Evolutionary conservation across 92 coral and sea anemone genomes (phyloP).

Genomic region (Heteractis magnifica): DNA sequence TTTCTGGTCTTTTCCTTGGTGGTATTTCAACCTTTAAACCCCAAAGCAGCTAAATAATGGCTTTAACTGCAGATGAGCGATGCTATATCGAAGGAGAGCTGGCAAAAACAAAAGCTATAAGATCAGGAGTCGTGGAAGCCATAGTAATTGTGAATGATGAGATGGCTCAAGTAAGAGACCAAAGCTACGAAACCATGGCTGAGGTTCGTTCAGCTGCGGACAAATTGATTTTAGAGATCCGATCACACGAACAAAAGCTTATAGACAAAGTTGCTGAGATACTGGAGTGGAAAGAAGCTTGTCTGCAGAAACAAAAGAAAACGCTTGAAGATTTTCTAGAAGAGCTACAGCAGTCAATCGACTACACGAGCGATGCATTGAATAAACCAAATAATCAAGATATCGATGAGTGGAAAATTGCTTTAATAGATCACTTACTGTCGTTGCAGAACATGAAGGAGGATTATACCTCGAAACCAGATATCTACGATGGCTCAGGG

Average conservation of each 20-base stretch:
- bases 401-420: slow-evolving; percentile 30
- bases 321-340: slow-evolving; percentile 12
- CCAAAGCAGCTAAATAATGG: slow-evolving; percentile 6
- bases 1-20: background rate
- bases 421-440: slow-evolving; percentile 16
- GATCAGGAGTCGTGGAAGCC: slow-evolving; percentile 8
- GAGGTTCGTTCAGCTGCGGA: slow-evolving; percentile 37
- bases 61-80: slow-evolving; percentile 10
- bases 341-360: slow-evolving; percentile 31
- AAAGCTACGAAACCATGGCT: slow-evolving; percentile 25
- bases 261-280: slow-evolving; percentile 20
- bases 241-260: slow-evolving; percentile 24
- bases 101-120: background rate
- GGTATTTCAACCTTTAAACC: background rate
- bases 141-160: slow-evolving; percentile 4
- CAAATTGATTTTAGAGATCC: slow-evolving; percentile 16
- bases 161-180: slow-evolving; percentile 10
- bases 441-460: background rate
- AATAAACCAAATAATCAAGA: background rate
- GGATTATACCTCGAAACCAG: background rate
- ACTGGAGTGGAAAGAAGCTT: slow-evolving; percentile 10
- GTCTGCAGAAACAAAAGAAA: slow-evolving; percentile 19
- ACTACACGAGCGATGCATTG: slow-evolving; percentile 31
- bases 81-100: slow-evolving; percentile 11
- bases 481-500: background rate